Evolutionary conservation across 2,113 vertebrate species (phyloP).

Genomic region (Tachycineta bicolor): DNA sequence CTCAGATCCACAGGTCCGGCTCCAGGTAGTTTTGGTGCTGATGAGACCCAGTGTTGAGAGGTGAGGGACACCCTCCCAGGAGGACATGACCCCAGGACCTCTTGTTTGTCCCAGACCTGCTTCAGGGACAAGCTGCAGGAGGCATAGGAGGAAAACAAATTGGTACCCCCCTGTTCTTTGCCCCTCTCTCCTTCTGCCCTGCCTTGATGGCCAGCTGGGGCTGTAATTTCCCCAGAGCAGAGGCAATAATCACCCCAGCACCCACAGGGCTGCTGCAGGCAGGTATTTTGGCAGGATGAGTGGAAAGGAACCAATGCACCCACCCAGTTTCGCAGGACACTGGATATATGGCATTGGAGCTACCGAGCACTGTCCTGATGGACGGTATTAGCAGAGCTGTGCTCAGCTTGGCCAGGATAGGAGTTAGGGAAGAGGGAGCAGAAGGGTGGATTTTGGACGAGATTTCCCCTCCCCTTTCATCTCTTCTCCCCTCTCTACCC

Average conservation of each 20-base stretch:
- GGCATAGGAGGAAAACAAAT: neutral
- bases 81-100: fast-evolving
- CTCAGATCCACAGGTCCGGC: neutral
- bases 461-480: neutral
- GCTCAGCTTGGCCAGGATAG: neutral
- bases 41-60: neutral
- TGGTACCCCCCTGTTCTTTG: neutral
- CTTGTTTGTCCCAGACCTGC: neutral
- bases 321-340: neutral
- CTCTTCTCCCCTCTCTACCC: neutral
- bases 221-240: neutral
- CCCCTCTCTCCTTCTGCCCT: neutral
- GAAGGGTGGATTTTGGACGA: neutral
- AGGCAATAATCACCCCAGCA: too few species aligned
- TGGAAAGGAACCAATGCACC: neutral
- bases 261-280: neutral
- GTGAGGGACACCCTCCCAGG: neutral
- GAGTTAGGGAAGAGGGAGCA: neutral
- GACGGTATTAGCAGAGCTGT: neutral
- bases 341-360: neutral
- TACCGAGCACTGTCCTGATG: neutral
- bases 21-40: neutral
- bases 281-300: neutral
- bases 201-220: fast-evolving
- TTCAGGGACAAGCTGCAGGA: neutral